phyloP scores from a whole-genome alignment of 2,888 invertebrate genomes.

The Drosophila leonis region DNA sequence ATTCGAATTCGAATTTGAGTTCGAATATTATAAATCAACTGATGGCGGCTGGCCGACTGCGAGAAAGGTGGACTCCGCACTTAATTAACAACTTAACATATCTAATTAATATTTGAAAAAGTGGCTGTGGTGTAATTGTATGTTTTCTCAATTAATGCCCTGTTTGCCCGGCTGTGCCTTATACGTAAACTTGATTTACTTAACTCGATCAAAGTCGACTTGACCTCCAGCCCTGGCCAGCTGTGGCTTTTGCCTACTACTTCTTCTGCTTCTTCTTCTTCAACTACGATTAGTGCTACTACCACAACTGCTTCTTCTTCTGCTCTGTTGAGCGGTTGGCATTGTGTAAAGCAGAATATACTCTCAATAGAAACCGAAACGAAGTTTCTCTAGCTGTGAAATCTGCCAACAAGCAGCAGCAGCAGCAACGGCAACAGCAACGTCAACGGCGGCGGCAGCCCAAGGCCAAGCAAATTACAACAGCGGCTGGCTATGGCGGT shows the following conservation, averaged over 20 bases:
- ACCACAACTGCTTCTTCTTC: conserved; percentile 24
- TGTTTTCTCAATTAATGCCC: conserved; percentile 27
- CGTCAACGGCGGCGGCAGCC: conserved; percentile 6
- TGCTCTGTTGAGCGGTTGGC: conserved; percentile 49
- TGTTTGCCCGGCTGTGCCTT: conserved; percentile 25
- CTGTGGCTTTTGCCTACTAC: conserved; percentile 41
- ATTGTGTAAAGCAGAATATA: conserved; percentile 69
- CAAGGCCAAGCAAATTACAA: conserved; percentile 52
- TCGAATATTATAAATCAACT: conserved; percentile 43
- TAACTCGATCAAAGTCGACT: conserved; percentile 55
- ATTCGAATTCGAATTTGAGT: neutral
- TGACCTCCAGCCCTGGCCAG: conserved; percentile 72
- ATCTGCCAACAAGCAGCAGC: conserved; percentile 66
- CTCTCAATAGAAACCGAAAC: conserved; percentile 51
- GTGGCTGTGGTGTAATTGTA: conserved; percentile 28
- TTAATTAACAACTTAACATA: conserved; percentile 58
- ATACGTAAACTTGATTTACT: conserved; percentile 70
- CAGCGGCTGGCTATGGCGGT: conserved; percentile 42
- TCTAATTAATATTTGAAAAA: conserved; percentile 46
- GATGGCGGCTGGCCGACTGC: conserved; percentile 14
- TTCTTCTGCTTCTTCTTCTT: conserved; percentile 19
- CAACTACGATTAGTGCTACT: conserved; percentile 29
- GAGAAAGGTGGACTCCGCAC: conserved; percentile 24
- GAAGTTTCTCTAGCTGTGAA: conserved; percentile 73
- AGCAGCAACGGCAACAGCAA: conserved; percentile 16